Base-by-base conservation (phyloP, 1,140 invertebrate species). In the Solenopsis fugax region DNA sequence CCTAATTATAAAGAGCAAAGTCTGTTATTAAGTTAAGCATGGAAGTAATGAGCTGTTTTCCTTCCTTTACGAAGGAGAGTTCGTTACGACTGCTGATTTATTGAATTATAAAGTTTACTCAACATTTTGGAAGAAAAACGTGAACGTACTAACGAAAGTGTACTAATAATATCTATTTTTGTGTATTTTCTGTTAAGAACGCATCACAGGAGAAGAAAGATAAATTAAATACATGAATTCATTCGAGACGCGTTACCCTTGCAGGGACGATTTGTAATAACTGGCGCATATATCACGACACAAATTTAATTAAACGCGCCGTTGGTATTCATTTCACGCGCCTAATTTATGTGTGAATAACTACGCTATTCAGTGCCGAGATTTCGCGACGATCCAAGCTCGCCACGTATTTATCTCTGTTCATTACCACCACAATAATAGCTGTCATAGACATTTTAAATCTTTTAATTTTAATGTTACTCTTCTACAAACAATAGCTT, bases 261-360 rank as follows among this genome's bases (percentile, higher is more conserved):
- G 88, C 85, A 85, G 90, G 82, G 88, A 87, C 86, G 87, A 90
- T 93, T 92, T 88, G 92, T 94, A 95, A 95, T 95, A 95, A 94
- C 90, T 88, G 91, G 88, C 87, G 91, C 94, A 92, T 95, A 94
- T 92, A 95, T 95, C 94, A 95, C 88, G 92, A 93, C 92, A 88
- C 93, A 93, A 93, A 93, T 95, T 95, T 95, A 95, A 95, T 95
- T 95, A 95, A 95, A 95, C 92, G 93, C 89, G 85, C 92, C 89
- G 90, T 89, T 90, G 93, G 91, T 93, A 93, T 95, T 95, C 94
- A 94, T 95, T 94, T 93, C 90, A 87, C 88, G 92, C 90, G 90
- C 91, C 92, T 94, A 94, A 94, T 94, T 94, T 94, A 94, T 94
- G 94, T 94, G 93, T 93, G 93, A 94, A 93, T 94, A 94, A 94